Evolutionary conservation across 2,888 invertebrate species (phyloP).

Genomic region (Pristionchus japonicus): DNA sequence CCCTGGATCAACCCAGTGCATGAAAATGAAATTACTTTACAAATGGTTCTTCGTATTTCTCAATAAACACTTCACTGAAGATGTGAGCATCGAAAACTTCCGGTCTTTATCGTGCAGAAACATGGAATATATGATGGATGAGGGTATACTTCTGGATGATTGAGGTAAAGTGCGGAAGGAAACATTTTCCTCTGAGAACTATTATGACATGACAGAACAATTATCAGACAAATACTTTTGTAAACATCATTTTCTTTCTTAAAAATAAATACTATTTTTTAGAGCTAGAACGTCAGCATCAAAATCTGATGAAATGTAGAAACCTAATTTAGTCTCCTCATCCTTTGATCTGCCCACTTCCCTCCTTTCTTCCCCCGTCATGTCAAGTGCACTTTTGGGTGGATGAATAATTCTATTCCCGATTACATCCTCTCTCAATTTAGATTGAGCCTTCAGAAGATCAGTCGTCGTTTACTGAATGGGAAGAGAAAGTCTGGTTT

Average conservation of each 20-base stretch:
- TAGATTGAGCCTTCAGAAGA: neutral
- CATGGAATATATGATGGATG: neutral
- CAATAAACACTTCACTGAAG: too few relatives aligned
- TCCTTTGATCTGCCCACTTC: neutral
- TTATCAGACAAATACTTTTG: neutral
- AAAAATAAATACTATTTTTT: too few relatives aligned
- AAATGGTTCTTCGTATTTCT: too few relatives aligned
- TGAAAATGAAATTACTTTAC: neutral
- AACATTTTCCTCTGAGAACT: neutral
- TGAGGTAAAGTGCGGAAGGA: neutral
- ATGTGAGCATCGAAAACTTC: neutral
- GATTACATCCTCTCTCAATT: neutral
- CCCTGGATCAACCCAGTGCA: too few relatives aligned
- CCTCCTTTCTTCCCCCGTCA: neutral
- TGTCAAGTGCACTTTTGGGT: neutral
- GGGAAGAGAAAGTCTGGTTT: neutral
- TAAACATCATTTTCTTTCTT: too few relatives aligned
- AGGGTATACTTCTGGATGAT: neutral
- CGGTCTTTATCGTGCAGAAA: neutral
- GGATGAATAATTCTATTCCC: neutral
- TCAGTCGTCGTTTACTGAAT: neutral
- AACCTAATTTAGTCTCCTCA: neutral
- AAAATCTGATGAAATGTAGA: neutral
- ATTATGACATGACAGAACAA: neutral
- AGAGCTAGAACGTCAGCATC: too few relatives aligned